Evolutionary conservation across 2,888 invertebrate genomes (phyloP).

Genomic region (Archips crataeganus): DNA sequence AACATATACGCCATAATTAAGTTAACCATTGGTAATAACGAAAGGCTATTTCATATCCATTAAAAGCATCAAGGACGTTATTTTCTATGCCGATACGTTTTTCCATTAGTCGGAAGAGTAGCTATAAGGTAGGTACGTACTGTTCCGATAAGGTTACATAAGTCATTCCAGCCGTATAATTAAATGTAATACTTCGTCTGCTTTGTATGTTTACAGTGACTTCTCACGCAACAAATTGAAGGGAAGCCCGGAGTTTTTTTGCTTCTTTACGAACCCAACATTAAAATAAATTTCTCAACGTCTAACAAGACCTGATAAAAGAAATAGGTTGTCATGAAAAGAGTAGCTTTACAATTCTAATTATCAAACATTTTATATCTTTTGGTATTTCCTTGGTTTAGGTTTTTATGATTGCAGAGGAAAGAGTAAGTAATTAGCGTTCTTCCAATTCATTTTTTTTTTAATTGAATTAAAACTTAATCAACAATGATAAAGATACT

Average conservation of each 20-base stretch:
- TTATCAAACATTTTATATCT: slow-evolving; percentile 10
- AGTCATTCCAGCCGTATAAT: slow-evolving; percentile 63
- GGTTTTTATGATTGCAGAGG: not conserved
- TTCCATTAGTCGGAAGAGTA: slow-evolving; percentile 56
- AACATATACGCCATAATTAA: slow-evolving; percentile 34
- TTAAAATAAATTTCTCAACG: slow-evolving; percentile 32
- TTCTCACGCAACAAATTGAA: slow-evolving; percentile 66
- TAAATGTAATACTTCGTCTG: slow-evolving; percentile 74
- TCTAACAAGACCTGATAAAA: slow-evolving; percentile 25
- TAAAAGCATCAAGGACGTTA: slow-evolving; percentile 58
- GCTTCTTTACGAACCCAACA: slow-evolving; percentile 17
- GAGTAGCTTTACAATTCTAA: slow-evolving; percentile 6
- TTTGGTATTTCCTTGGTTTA: not conserved
- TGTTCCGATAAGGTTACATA: slow-evolving; percentile 46
- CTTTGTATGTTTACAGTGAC: slow-evolving; percentile 68
- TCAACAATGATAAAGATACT: too few relatives aligned
- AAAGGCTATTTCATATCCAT: slow-evolving; percentile 51
- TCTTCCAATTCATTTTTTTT: too few relatives aligned
- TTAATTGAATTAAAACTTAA: too few relatives aligned
- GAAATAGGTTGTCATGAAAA: slow-evolving; percentile 7
- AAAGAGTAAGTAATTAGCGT: too few relatives aligned
- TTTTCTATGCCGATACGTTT: slow-evolving; percentile 49
- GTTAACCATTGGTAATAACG: slow-evolving; percentile 50
- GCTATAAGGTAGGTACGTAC: slow-evolving; percentile 42
- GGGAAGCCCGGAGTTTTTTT: slow-evolving; percentile 49